A percentile compares a stretch with the other conserved stretches of the same genome.
These are phyloP conservation scores for Mesoligia furuncula DNA, from an alignment of 2,888 invertebrate species.

Conservation along the genomic window DNA sequence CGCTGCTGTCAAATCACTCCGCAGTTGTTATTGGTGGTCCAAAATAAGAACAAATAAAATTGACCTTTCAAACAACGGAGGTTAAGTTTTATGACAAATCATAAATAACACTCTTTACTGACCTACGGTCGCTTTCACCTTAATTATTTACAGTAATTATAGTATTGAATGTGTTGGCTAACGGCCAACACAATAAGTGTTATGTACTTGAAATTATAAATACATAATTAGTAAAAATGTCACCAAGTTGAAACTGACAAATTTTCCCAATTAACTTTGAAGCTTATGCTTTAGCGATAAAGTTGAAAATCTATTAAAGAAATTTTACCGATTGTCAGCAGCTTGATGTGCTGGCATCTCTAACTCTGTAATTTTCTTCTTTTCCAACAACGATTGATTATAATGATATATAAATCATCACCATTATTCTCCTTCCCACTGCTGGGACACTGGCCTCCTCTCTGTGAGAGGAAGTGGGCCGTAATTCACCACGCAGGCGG, in stretches of 20 bases:
- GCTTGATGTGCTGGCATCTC: too few species aligned
- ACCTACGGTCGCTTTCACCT: constrained; percentile 39
- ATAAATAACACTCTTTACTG: constrained; percentile 28
- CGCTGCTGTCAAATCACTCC: neutral
- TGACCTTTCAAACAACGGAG: neutral
- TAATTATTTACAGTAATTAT: constrained; percentile 39
- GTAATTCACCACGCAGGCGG: neutral
- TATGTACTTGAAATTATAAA: constrained; percentile 33
- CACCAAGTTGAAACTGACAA: neutral
- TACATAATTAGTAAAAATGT: constrained; percentile 19
- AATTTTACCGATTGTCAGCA: too few species aligned
- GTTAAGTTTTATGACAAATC: neutral
- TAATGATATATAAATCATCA: too few species aligned
- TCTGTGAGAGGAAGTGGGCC: neutral
- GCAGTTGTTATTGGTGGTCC: neutral
- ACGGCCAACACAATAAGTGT: constrained; percentile 33
- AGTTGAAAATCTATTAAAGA: too few species aligned
- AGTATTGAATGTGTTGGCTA: constrained; percentile 37
- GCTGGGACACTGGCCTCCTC: too few species aligned
- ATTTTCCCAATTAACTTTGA: too few species aligned
- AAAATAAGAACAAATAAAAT: neutral
- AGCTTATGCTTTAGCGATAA: too few species aligned
- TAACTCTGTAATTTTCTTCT: neutral
- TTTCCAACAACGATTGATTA: too few species aligned
- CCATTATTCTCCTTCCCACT: neutral